Evolutionary conservation across 2,113 vertebrate genomes (phyloP), one percentile per base, ranked within the genome.

Genomic region (Mionectes macconnelli): DNA sequence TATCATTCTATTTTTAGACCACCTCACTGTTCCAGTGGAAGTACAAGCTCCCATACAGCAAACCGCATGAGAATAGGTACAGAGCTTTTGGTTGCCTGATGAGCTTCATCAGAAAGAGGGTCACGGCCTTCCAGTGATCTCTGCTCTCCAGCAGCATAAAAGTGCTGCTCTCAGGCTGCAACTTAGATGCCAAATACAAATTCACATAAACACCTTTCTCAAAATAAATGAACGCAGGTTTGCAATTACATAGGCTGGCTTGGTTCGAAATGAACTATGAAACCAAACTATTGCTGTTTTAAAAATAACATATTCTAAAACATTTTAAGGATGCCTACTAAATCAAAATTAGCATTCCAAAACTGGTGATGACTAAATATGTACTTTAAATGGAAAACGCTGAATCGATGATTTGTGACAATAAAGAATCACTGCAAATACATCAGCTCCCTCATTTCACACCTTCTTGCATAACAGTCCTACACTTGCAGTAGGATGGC

Each of bases 391-490:
- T 50, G 53, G 73, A 90, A 92, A 93, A 92, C 21, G 33, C 86
- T 70, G 70, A 77, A 89, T 81, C 0, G 0, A 56, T 56, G 56
- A 83, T 88, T 86, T 80, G 31, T 81, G 64, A 88, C 83, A 90
- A 94, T 47, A 92, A 92, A 87, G 57, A 89, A 77, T 27, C 56
- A 84, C 67, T 78, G 74, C 64, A 86, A 79, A 84, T 42, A 73
- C 12, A 83, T 70, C 79, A 94, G 88, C 52, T 93, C 66, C 57
- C 68, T 84, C 64, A 70, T 68, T 96, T 96, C 92, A 90, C 94
- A 90, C 90, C 68, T 94, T 78, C 93, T 96, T 94, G 84, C 66
- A 47, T 87, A 93, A 96, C 77, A 96, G 79, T 85, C 93, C 95
- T 68, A 84, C 89, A 82, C 94, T 85, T 55, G 66, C 87, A 64